Evolutionary conservation across 2,888 invertebrate species (phyloP).

Genomic region (Syrphus vitripennis): DNA sequence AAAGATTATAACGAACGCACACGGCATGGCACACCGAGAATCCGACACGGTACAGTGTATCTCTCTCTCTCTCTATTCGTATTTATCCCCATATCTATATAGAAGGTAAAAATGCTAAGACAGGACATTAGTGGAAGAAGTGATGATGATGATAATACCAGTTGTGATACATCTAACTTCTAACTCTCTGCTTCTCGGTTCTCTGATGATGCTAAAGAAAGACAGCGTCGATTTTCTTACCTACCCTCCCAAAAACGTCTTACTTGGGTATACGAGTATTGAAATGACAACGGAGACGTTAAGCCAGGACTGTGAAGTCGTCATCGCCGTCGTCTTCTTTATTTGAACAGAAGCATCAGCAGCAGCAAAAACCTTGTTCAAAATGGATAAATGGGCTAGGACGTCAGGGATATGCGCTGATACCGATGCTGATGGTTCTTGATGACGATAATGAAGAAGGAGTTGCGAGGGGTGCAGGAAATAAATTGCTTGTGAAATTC

Average conservation of each 20-base stretch:
- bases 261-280: not conserved
- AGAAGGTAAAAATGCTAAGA: slow-evolving; percentile 29
- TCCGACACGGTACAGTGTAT: not conserved
- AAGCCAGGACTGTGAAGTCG: not conserved
- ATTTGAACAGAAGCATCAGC: slow-evolving; percentile 21
- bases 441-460: not conserved
- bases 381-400: slow-evolving; percentile 9
- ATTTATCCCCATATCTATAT: slow-evolving; percentile 17
- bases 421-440: not conserved
- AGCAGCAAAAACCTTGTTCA: slow-evolving; percentile 20
- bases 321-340: not conserved
- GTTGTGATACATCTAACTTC: slow-evolving; percentile 17
- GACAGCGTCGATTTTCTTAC: not conserved
- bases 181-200: not conserved
- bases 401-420: not conserved
- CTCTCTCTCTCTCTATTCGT: not conserved
- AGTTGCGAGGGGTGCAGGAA: slow-evolving; percentile 14
- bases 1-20: slow-evolving; percentile 41
- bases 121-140: slow-evolving; percentile 45
- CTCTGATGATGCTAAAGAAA: not conserved
- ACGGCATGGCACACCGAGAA: not conserved
- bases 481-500: slow-evolving; percentile 67
- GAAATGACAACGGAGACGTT: slow-evolving; percentile 21
- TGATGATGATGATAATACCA: slow-evolving; percentile 44
- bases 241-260: not conserved